Base-by-base conservation (phyloP, 2,888 invertebrate species). In the Lasioglossum leucozonium region DNA sequence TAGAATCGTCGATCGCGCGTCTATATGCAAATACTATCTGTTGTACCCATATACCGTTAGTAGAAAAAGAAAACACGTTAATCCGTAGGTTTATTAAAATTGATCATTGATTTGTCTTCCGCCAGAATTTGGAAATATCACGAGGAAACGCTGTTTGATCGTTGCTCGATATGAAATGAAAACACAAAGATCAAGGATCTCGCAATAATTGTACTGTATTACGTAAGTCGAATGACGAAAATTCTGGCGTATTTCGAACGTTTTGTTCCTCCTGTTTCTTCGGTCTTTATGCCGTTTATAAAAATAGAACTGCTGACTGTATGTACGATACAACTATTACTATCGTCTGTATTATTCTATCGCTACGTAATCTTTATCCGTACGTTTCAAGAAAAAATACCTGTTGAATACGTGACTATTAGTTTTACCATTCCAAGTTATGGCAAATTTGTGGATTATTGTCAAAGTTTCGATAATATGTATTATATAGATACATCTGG, bases 231-330 rank as follows among this genome's bases (percentile, higher is more conserved):
- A 34, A 8, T n/a, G n/a, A 13, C 55, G 42, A 37, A 18, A 42
- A 75, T 34, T 75, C 10, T 4, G 30, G 22, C 6, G n/a, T 58
- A 47, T 82, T 69, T 77, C 58, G 65, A 72, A 67, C 69, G 81
- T 71, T 79, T 82, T 72, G 47, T 73, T 55, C 77, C 40, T 69
- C 40, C 37, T 5, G 40, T 40, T 69, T 69, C 69, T 44, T 77
- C 26, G 10, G 11, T 67, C 44, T 79, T 77, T 79, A 79, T 77
- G 47, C 72, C 37, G 42, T 30, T 51, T 47, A 47, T 74, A 82
- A 86, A 86, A 86, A 86, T 86, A 86, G 77, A 85, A 69, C 74
- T 79, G 69, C 77, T 79, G 69, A 74, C 78, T 79, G 77, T 22
- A 62, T 22, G 51, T 26, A 44, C 44, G 73, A 86, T 80, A 72